A percentile compares a stretch with the other conserved stretches of the same genome.
Evolutionary conservation across 2,888 invertebrate genomes (phyloP).

Genomic region (Ectemnius lituratus): DNA sequence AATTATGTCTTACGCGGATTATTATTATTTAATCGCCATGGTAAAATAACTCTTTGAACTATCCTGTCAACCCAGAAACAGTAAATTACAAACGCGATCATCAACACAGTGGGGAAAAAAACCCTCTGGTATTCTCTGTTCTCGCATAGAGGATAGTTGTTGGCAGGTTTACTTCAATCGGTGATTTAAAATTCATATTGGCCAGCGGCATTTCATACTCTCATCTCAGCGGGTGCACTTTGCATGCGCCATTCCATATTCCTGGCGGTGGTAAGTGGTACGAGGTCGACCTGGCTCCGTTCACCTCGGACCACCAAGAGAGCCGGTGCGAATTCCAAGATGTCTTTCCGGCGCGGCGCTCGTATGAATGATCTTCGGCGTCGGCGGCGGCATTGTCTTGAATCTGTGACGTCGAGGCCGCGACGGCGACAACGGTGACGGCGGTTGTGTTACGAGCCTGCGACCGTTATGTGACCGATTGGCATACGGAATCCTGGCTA

Average conservation of each 20-base stretch:
- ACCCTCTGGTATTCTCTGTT: too few relatives aligned
- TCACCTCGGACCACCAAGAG: not conserved
- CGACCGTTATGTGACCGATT: constrained; percentile 77
- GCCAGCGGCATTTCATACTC: not conserved
- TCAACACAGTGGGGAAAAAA: too few relatives aligned
- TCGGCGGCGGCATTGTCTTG: constrained; percentile 47
- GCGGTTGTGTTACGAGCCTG: constrained; percentile 71
- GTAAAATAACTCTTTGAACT: too few relatives aligned
- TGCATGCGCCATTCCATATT: too few relatives aligned
- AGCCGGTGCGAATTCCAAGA: constrained; percentile 28
- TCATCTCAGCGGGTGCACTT: not conserved
- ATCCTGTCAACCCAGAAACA: too few relatives aligned
- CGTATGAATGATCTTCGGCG: constrained; percentile 59
- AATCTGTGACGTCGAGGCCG: constrained; percentile 58
- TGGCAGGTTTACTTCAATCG: too few relatives aligned
- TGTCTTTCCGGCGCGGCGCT: constrained; percentile 37
- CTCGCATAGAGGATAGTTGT: too few relatives aligned
- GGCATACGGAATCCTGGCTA: constrained; percentile 56
- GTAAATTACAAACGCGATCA: too few relatives aligned
- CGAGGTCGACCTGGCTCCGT: not conserved
- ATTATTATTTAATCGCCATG: too few relatives aligned
- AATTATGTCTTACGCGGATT: too few relatives aligned
- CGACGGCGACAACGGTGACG: constrained; percentile 55
- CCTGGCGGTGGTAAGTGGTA: not conserved
- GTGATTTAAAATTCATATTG: too few relatives aligned